A percentile compares a stretch with the other conserved stretches of the same genome.
These are phyloP conservation scores for Parazoanthus darwini DNA, from an alignment of 92 coral and sea anemone species.

Conservation along the genomic window DNA sequence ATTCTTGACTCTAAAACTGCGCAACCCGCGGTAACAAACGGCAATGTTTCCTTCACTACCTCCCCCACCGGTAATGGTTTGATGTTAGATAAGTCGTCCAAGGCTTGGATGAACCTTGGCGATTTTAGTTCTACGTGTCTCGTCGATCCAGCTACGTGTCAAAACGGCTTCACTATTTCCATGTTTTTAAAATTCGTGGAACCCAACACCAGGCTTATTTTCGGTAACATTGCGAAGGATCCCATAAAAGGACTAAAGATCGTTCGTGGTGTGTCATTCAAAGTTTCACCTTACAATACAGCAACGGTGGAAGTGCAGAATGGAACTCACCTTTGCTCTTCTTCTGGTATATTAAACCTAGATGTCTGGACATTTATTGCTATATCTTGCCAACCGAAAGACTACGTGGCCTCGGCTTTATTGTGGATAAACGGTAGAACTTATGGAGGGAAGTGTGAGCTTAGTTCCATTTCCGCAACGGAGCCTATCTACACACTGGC, in stretches of 20 bases:
- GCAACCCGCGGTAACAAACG: background rate
- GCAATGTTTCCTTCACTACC: background rate
- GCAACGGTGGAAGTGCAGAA: slow-evolving; percentile 7
- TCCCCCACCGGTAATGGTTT: slow-evolving; percentile 43
- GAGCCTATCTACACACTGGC: slow-evolving; percentile 30
- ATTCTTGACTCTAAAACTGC: slow-evolving; percentile 39
- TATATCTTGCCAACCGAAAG: slow-evolving; percentile 4
- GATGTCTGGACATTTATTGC: slow-evolving; percentile 17
- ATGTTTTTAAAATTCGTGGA: slow-evolving; percentile 32
- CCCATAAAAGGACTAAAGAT: background rate
- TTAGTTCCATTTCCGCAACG: background rate
- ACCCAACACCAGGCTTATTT: background rate
- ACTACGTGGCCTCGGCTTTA: background rate
- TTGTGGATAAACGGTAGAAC: background rate
- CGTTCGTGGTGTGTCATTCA: slow-evolving; percentile 25
- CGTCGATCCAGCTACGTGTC: slow-evolving; percentile 36
- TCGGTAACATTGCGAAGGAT: slow-evolving; percentile 13
- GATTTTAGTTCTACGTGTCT: slow-evolving; percentile 18
- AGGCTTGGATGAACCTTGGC: slow-evolving; percentile 20
- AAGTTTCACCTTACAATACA: background rate
- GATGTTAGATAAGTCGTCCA: background rate
- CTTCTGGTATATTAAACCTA: too few species aligned
- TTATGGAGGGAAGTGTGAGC: background rate
- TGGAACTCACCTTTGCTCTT: slow-evolving; percentile 27
- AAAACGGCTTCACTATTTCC: slow-evolving; percentile 25